Base-by-base conservation (phyloP, 2,797 vertebrate species). In the Falco novaeseelandiae region DNA sequence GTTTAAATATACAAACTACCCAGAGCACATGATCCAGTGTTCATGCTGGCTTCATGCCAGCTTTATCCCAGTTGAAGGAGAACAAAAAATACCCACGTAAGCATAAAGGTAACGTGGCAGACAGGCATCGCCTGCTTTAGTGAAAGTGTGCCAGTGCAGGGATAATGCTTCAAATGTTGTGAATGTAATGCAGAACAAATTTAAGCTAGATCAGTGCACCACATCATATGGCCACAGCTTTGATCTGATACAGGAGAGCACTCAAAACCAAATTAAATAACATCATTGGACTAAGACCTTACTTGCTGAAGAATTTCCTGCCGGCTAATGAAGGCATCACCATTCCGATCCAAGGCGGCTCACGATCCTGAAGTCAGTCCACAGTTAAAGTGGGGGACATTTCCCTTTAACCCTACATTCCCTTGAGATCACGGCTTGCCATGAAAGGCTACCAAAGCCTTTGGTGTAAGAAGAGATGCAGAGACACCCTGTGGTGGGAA, bases 401-500 rank as follows among this genome's bases (percentile, higher is more conserved):
- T 76, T 87, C 70, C 36, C 72, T 57, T 73, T 18, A 74, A 46
- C 44, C 25, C 32, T 55, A 17, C 5, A 2, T 42, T 82, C 26
- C 65, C 65, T 49, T 9, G 52, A 59, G 48, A 21, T 13, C 44
- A 19, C 63, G 89, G 36, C 8, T 73, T 67, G 49, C 57, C 61
- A 46, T 36, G 61, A 69, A 85, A 79, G 48, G 52, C 55, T 78
- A 29, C 70, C 67, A 26, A 46, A 57, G 25, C 36, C 40, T 65
- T 46, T 30, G 42, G 46, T 69, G 80, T 83, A 20, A 14, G 57
- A 92, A 61, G 94, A 74, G 57, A 83, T 74, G 84, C 57, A 91
- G 97, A 96, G 94, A 95, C 94, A 97, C 89, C 94, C 82, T 91
- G 89, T 95, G 96, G 96, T 87, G 42, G 34, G 69, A 91, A 51